Evolutionary conservation across 30 jellyfish, hydroid and myxozoan species (phyloP).

Genomic region (Phacellophora camtschatica): DNA sequence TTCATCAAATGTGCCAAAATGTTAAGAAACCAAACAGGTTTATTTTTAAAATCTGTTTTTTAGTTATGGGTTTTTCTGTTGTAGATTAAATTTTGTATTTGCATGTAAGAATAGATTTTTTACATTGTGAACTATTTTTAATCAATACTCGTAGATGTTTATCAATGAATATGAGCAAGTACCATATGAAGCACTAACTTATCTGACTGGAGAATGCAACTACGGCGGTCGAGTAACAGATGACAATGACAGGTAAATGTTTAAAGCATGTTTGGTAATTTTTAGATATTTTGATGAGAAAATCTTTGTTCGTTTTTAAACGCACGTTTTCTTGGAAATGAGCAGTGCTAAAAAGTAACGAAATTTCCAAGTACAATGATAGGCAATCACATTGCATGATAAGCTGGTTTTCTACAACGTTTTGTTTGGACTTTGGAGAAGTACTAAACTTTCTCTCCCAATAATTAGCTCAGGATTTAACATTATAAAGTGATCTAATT

Average conservation of each 20-base stretch:
- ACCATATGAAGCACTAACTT: conserved; percentile 92
- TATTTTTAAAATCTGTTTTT: neutral
- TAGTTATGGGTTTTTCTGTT: neutral
- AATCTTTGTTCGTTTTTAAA: neutral
- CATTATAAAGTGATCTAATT: no score
- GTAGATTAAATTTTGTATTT: no score
- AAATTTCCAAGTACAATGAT: no score
- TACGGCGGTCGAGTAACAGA: conserved; percentile 98
- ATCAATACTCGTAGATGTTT: conserved; percentile 65
- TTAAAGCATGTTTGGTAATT: neutral
- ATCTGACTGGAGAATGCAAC: conserved; percentile 96
- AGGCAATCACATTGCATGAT: no score
- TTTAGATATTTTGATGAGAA: neutral
- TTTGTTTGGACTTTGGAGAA: no score
- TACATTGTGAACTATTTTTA: no score
- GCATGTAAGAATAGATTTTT: no score
- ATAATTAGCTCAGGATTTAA: no score
- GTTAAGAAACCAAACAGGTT: no score
- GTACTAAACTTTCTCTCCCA: no score
- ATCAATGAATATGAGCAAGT: conserved; percentile 89
- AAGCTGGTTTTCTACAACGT: no score
- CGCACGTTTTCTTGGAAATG: neutral
- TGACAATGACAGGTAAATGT: conserved; percentile 83
- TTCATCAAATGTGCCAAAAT: neutral
- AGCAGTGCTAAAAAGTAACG: no score